Base-by-base conservation (phyloP, 2,113 vertebrate genomes). In the Mus pahari region DNA sequence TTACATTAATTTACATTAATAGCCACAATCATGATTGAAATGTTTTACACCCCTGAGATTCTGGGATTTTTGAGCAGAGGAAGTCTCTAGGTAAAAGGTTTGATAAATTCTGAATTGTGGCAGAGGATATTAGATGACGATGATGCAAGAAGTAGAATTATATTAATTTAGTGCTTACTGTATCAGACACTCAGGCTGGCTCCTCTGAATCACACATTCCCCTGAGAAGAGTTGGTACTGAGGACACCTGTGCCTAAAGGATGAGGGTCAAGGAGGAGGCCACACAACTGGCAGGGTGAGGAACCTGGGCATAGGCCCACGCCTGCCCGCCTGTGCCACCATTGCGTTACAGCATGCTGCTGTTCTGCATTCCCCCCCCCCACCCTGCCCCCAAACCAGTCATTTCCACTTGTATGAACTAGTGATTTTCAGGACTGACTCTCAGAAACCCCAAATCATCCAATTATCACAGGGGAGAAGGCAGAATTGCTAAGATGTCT, bases 401-500 rank as follows among this genome's bases (percentile, higher is more conserved):
- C 91, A 95, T 97, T 97, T 97, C 77, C 90, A 95, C 66, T 48
- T 55, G 60, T 33, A 36, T 89, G 89, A 48, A 83, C 89, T 86
- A 74, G 95, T 96, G 97, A 97, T 96, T 97, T 95, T 81, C 86
- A 94, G 64, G 92, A 73, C 95, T 53, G 90, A 64, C 53, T 86
- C 48, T 68, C 91, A 50, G 68, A 97, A 17, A 96, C 95, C 92
- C 92, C 73, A 66, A 86, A 97, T 98, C 97, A 97, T 92, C 89
- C 94, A 95, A 64, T 95, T 97, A 95, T 71, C 78, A 87, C 39
- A 74, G 86, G 45, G 66, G 22, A 94, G 91, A 58, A 79, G 33
- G 48, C 58, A 20, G n/a, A 48, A 31, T 68, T 82, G 89, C 89
- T 73, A 89, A 60, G 66, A 62, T 60, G 62, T 94, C 75, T 92